Conservation (phyloP, 1,140 invertebrate species). For the Parasteatoda tepidariorum region DNA sequence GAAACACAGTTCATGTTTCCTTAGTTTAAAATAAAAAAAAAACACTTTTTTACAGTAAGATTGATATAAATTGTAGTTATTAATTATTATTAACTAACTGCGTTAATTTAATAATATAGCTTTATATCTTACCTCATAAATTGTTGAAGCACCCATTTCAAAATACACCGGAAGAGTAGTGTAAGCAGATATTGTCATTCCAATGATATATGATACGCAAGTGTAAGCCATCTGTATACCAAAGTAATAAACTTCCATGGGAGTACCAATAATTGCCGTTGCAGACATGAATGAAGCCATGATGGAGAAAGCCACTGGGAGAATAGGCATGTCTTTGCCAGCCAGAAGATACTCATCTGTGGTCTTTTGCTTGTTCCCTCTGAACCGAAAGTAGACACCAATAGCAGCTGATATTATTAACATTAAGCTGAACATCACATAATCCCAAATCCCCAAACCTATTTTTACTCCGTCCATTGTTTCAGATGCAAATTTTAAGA, state of each 20-base stretch:
- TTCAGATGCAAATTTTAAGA: no score
- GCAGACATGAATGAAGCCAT: conserved; percentile 75
- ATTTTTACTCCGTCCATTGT: no score
- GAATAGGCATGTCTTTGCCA: conserved; percentile 82
- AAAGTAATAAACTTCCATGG: conserved; percentile 66
- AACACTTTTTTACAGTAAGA: no score
- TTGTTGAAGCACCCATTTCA: conserved; percentile 85
- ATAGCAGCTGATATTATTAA: conserved; percentile 71
- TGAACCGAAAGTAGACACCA: conserved; percentile 79
- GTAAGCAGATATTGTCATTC: no score
- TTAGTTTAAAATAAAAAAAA: no score
- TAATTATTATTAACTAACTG: no score
- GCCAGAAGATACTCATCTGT: conserved; percentile 85
- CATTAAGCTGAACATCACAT: conserved; percentile 75
- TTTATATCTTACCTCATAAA: conserved; percentile 88
- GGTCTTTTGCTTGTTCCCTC: conserved; percentile 66
- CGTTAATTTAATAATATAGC: no score
- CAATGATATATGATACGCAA: no score
- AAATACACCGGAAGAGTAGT: conserved; percentile 91
- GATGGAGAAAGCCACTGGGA: conserved; percentile 84
- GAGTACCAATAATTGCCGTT: conserved; percentile 69
- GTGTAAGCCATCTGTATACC: conserved; percentile 64
- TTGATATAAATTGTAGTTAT: no score
- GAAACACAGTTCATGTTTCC: no score
- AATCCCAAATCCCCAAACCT: conserved; percentile 72